Evolutionary conservation across 2,888 invertebrate genomes (phyloP), one percentile per base, ranked within the genome.

Genomic region (Schrankia costaestrigalis): DNA sequence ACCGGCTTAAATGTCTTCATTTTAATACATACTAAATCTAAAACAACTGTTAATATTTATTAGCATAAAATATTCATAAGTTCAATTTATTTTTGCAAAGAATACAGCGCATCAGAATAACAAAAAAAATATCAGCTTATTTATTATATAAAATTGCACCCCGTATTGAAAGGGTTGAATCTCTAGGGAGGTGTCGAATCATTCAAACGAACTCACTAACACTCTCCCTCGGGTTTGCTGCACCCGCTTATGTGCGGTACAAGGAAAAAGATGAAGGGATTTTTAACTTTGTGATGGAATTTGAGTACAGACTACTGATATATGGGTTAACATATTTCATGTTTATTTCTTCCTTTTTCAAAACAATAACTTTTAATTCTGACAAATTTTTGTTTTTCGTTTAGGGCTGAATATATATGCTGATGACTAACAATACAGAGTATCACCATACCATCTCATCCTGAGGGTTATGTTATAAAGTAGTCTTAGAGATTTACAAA

Each of bases 161-260:
- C 71, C 56, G 49, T 19, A 59, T 57, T 52, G 51, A 77, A 84
- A 81, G 84, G 81, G 83, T 80, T 78, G 48, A 66, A 63, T 63
- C 82, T 72, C 80, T 46, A 38, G 80, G 82, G 85, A 83, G 72
- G 80, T 78, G 82, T 82, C 81, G 74, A 82, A 79, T 82, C 81
- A 76, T 78, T 81, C 75, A 78, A 78, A 79, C 71, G 78, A 81
- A 78, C 82, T 76, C 72, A 65, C 80, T 79, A 75, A 78, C 79
- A 68, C 73, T 72, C 69, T 77, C 83, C 77, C 76, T 41, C 48
- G 75, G 73, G 81, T 60, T 65, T 71, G 72, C 62, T 81, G 78
- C 81, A 78, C 73, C 71, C 63, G 50, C 48, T 31, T 10, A 27
- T 39, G 43, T 41, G 22, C 48, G 62, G 65, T 46, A 17, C 51